phyloP scores from a whole-genome alignment of 2,888 invertebrate species.

The Coelopa pilipes region DNA sequence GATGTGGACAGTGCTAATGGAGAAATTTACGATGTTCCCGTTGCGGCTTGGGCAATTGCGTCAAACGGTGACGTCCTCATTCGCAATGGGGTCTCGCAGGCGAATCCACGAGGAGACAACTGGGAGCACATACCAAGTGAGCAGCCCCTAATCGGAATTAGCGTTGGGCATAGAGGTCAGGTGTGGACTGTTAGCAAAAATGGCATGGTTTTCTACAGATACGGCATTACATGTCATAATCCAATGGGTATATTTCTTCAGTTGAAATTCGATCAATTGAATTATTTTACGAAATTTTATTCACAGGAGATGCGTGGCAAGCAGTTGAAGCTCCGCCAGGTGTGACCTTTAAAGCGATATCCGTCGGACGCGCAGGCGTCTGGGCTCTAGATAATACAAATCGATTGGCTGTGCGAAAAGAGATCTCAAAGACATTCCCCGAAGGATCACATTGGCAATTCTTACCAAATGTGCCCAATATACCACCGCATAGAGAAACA shows the following conservation, averaged over 20 bases:
- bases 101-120: slow-evolving; percentile 76
- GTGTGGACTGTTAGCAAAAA: slow-evolving; percentile 90
- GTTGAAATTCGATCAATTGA: background rate
- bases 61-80: slow-evolving; percentile 87
- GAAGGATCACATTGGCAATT: slow-evolving; percentile 89
- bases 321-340: slow-evolving; percentile 79
- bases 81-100: slow-evolving; percentile 79
- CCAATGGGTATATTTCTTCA: slow-evolving; percentile 69
- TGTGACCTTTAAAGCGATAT: slow-evolving; percentile 78
- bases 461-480: slow-evolving; percentile 71
- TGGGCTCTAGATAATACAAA: slow-evolving; percentile 85
- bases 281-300: background rate
- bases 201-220: slow-evolving; percentile 83
- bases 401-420: slow-evolving; percentile 80
- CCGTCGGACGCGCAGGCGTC: slow-evolving; percentile 77
- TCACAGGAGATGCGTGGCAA: slow-evolving; percentile 75
- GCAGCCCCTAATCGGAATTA: slow-evolving; percentile 79
- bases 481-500: slow-evolving; percentile 70
- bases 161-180: slow-evolving; percentile 73
- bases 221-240: slow-evolving; percentile 77
- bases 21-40: slow-evolving; percentile 62
- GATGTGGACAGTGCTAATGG: slow-evolving; percentile 47
- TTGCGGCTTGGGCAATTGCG: slow-evolving; percentile 87
- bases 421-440: slow-evolving; percentile 79
- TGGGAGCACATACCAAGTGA: slow-evolving; percentile 73